Conservation (phyloP, 2,888 invertebrate species). For the Escarpia spicata region DNA sequence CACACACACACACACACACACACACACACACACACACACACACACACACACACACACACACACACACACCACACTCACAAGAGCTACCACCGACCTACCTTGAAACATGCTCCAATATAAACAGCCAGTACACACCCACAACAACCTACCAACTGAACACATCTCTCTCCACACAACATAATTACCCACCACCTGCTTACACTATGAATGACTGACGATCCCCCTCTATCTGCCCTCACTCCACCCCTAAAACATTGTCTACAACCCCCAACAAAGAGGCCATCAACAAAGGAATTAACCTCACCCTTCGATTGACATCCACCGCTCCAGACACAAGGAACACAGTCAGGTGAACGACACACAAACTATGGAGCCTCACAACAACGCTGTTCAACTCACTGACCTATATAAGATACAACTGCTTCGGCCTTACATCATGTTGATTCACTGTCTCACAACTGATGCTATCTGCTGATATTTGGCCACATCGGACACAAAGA, state of each 20-base stretch:
- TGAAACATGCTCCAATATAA: not conserved
- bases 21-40: not conserved
- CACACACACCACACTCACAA: not conserved
- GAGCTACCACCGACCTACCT: not conserved
- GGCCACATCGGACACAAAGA: not conserved
- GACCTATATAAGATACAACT: not conserved
- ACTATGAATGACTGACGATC: not conserved
- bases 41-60: not conserved
- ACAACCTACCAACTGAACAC: too few relatives aligned
- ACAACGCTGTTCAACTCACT: not conserved
- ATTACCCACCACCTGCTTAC: too few relatives aligned
- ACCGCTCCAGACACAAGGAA: not conserved
- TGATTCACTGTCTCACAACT: not conserved
- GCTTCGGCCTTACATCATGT: not conserved
- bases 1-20: not conserved
- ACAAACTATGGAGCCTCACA: not conserved
- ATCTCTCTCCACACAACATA: too few relatives aligned
- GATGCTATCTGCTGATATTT: not conserved
- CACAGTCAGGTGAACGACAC: not conserved
- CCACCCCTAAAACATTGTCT: not conserved
- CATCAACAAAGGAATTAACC: not conserved
- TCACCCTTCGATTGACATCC: not conserved
- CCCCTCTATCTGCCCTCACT: not conserved
- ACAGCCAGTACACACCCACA: not conserved
- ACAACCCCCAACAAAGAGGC: not conserved